phyloP scores from a whole-genome alignment of 2,113 vertebrate genomes.

The Oxyura jamaicensis region DNA sequence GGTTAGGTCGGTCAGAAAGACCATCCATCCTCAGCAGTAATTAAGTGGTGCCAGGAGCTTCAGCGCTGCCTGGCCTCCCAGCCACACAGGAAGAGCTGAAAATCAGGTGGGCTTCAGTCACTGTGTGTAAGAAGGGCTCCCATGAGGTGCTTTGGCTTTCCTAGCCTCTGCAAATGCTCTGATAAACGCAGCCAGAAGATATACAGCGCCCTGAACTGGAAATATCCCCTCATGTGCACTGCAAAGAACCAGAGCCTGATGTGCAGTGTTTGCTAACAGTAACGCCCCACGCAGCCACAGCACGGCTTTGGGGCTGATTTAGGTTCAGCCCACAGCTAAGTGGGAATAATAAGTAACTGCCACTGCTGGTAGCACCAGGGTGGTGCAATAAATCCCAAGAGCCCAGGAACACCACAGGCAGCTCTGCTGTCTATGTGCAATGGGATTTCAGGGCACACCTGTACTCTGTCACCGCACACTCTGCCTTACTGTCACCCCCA shows the following conservation, averaged over 20 bases:
- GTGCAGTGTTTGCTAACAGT: background rate
- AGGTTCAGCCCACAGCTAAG: background rate
- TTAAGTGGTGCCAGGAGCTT: background rate
- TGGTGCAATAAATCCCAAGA: background rate
- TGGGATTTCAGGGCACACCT: background rate
- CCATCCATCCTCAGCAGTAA: background rate
- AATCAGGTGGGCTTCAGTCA: background rate
- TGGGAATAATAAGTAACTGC: background rate
- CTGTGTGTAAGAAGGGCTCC: background rate
- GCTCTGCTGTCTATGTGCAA: background rate
- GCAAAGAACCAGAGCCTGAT: background rate
- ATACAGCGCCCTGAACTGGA: background rate
- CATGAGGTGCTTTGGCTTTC: fast-evolving
- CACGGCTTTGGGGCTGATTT: background rate
- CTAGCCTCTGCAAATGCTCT: background rate
- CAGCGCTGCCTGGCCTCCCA: background rate
- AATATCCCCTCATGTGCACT: fast-evolving
- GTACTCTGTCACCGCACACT: background rate
- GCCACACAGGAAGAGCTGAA: background rate
- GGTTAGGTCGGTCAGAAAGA: background rate
- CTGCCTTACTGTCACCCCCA: background rate
- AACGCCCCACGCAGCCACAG: fast-evolving
- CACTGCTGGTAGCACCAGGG: background rate
- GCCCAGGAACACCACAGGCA: background rate
- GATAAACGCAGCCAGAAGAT: background rate